Percentiles rank a stretch among this genome's conserved stretches.
These are phyloP conservation scores for Plectrocnemia conspersa DNA, from an alignment of 1,140 invertebrate genomes.

Conservation along the genomic window DNA sequence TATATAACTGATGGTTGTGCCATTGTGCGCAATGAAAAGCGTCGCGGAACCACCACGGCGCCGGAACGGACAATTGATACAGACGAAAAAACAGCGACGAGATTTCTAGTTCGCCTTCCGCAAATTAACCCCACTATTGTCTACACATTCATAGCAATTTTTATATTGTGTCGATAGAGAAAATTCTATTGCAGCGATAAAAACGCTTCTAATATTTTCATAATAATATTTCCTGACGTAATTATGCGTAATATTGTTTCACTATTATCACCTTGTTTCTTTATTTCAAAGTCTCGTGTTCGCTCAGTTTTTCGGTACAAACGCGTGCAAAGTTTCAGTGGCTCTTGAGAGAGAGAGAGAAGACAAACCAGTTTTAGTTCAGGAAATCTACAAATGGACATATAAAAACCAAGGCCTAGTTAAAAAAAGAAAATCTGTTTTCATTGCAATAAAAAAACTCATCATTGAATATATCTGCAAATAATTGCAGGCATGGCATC, in stretches of 20 bases:
- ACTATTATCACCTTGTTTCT: too few relatives aligned
- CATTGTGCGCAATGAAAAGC: slow-evolving; percentile 5
- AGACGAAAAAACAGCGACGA: background rate
- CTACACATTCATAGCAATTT: background rate
- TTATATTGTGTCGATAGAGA: background rate
- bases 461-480: too few relatives aligned
- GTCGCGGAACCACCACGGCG: background rate
- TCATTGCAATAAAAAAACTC: too few relatives aligned
- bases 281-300: too few relatives aligned
- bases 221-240: slow-evolving; percentile 2
- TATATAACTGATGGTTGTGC: background rate
- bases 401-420: too few relatives aligned
- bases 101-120: background rate
- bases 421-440: too few relatives aligned
- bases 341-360: too few relatives aligned
- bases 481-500: too few relatives aligned
- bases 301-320: too few relatives aligned
- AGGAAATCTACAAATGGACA: too few relatives aligned
- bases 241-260: background rate
- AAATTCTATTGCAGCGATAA: background rate
- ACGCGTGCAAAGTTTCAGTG: too few relatives aligned
- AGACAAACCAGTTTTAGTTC: too few relatives aligned
- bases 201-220: slow-evolving; percentile 1
- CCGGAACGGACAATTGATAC: background rate
- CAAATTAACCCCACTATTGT: background rate